Percentiles rank a stretch among this genome's conserved stretches.
These are phyloP conservation scores for Arctopsyche grandis DNA, from an alignment of 1,140 invertebrate genomes.

Conservation along the genomic window DNA sequence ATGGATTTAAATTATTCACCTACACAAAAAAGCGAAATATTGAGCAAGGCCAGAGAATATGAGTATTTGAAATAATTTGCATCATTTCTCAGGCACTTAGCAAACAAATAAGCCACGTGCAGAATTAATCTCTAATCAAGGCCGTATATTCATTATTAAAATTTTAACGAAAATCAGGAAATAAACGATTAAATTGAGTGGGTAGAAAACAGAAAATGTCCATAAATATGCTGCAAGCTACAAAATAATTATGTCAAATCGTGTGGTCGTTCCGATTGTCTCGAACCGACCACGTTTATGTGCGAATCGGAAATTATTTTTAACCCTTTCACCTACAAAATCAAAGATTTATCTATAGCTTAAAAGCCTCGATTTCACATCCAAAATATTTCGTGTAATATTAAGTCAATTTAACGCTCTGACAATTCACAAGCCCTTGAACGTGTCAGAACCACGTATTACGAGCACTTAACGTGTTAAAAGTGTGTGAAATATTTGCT, in stretches of 20 bases:
- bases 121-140: too few relatives aligned
- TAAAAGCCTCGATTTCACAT: conserved; percentile 9
- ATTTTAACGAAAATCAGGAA: too few relatives aligned
- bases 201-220: neutral
- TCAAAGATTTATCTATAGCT: neutral
- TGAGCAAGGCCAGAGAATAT: too few relatives aligned
- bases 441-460: neutral
- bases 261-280: conserved; percentile 2
- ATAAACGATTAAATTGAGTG: too few relatives aligned
- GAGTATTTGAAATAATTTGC: too few relatives aligned
- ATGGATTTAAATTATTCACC: too few relatives aligned
- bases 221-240: conserved; percentile 13
- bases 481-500: neutral
- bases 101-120: too few relatives aligned
- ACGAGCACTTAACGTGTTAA: conserved; percentile 5
- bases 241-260: conserved; percentile 21
- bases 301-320: too few relatives aligned
- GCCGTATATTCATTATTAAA: too few relatives aligned
- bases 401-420: conserved; percentile 11
- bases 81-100: too few relatives aligned
- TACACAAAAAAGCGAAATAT: too few relatives aligned
- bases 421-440: neutral
- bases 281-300: neutral
- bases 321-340: conserved; percentile 1
- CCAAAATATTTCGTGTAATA: neutral